Percentiles rank a stretch among this genome's conserved stretches.
phyloP scores from a whole-genome alignment of 2,113 vertebrate genomes.

The Cyprinodon tularosa region DNA sequence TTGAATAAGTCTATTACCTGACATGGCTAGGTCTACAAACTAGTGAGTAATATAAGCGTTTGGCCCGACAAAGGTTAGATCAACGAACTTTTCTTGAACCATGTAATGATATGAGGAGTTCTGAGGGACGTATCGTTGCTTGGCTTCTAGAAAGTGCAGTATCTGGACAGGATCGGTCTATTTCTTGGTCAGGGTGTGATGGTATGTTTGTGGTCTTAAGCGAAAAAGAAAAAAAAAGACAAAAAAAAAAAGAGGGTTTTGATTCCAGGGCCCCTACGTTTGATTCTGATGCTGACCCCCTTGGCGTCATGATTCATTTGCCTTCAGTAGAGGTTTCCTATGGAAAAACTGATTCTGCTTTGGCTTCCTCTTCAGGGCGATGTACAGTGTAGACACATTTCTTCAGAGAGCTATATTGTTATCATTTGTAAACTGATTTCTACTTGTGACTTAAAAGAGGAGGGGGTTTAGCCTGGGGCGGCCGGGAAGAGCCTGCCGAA shows the following conservation, averaged over 20 bases:
- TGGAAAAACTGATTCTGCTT: constrained; percentile 86
- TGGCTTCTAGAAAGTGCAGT: constrained; percentile 53
- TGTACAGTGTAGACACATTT: constrained; percentile 85
- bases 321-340: constrained; percentile 87
- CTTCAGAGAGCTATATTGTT: constrained; percentile 82
- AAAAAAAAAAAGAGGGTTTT: constrained; percentile 58
- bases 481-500: constrained; percentile 60
- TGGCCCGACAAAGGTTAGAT: constrained; percentile 81
- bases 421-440: constrained; percentile 81
- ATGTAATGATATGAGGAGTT: constrained; percentile 48
- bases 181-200: constrained; percentile 48
- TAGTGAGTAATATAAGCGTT: constrained; percentile 38
- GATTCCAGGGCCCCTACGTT: constrained; percentile 75
- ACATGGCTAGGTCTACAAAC: constrained; percentile 46
- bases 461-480: constrained; percentile 70
- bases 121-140: constrained; percentile 41
- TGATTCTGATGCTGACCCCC: constrained; percentile 75
- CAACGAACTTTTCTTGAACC: constrained; percentile 45
- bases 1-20: constrained; percentile 51
- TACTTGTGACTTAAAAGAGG: constrained; percentile 79
- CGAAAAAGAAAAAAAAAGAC: constrained; percentile 24
- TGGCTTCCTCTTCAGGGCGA: constrained; percentile 84
- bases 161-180: constrained; percentile 45
- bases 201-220: constrained; percentile 69
- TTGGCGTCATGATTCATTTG: constrained; percentile 80